Conservation (phyloP, 2,113 vertebrate species). For the Triplophysa tibetana region DNA sequence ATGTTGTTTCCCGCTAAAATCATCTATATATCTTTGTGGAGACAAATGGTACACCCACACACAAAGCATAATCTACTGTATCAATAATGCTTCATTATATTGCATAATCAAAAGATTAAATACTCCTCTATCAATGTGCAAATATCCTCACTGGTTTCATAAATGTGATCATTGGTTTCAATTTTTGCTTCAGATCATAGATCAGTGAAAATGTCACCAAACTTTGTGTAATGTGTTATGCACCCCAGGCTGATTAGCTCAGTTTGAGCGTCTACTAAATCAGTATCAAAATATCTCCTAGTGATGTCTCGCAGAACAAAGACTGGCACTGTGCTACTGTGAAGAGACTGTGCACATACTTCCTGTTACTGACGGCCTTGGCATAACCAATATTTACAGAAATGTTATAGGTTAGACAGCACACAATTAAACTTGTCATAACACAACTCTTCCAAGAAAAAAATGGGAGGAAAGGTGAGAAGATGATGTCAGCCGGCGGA, state of each 20-base stretch:
- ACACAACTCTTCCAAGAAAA: constrained; percentile 73
- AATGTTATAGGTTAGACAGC: constrained; percentile 77
- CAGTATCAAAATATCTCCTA: constrained; percentile 65
- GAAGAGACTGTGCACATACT: constrained; percentile 64
- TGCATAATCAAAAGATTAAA: neutral
- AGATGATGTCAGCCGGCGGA: constrained; percentile 71
- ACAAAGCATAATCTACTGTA: neutral
- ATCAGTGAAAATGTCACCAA: constrained; percentile 20
- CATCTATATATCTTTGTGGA: too few relatives aligned
- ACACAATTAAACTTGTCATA: constrained; percentile 83
- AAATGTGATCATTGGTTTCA: neutral
- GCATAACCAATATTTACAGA: constrained; percentile 78
- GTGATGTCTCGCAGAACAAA: constrained; percentile 68
- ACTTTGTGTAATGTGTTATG: constrained; percentile 22
- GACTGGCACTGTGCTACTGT: constrained; percentile 68
- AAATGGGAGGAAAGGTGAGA: constrained; percentile 71
- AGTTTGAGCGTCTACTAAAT: constrained; percentile 5
- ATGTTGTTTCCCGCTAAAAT: too few relatives aligned
- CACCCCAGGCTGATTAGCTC: constrained; percentile 33
- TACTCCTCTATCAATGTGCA: neutral
- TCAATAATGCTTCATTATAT: too few relatives aligned
- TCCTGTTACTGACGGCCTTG: constrained; percentile 74
- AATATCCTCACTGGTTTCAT: neutral
- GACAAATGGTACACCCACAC: too few relatives aligned
- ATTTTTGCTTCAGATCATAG: neutral